These are phyloP conservation scores for Netta rufina DNA, from an alignment of 2,797 vertebrate genomes.

Conservation along the genomic window DNA sequence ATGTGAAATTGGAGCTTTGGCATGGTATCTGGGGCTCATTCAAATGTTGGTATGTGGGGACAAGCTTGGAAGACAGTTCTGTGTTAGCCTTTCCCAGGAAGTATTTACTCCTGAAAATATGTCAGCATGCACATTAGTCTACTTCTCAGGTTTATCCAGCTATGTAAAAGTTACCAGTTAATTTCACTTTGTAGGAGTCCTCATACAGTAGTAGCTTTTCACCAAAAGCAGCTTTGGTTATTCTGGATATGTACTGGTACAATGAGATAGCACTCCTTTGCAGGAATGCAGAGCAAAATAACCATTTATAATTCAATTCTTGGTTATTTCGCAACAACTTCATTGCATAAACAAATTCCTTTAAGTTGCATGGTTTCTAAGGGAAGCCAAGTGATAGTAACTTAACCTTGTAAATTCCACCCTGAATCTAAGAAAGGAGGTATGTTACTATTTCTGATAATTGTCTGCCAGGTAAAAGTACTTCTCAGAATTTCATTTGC, in stretches of 20 bases:
- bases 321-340: not conserved
- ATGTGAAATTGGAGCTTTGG: not conserved
- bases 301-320: not conserved
- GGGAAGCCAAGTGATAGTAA: not conserved
- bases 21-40: not conserved
- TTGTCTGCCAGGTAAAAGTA: not conserved
- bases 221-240: not conserved
- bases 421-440: not conserved
- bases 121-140: rapidly evolving
- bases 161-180: not conserved
- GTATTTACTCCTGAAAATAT: not conserved
- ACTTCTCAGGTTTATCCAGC: not conserved
- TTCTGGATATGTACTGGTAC: not conserved
- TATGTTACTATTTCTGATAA: not conserved
- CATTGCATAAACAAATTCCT: not conserved
- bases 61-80: not conserved
- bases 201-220: not conserved
- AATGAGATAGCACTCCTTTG: not conserved
- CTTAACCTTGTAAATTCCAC: not conserved
- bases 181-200: not conserved
- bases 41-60: not conserved
- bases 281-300: not conserved
- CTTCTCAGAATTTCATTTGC: not conserved
- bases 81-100: not conserved
- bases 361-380: not conserved